Conservation (phyloP, 1,140 invertebrate genomes). For the Drosophila pruinosa region DNA sequence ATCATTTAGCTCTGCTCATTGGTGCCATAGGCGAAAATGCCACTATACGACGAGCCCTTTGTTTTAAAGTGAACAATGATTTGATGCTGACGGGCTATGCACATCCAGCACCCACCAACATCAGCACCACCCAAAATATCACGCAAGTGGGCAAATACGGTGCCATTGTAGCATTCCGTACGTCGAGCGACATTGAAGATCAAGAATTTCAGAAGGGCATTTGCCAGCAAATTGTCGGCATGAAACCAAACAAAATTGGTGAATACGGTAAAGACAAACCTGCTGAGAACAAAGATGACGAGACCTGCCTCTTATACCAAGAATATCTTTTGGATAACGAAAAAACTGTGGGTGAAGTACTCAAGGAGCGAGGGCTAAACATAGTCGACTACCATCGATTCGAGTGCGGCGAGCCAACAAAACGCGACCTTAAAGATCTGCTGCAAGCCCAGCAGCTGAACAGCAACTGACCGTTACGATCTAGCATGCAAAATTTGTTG, state of each 20-base stretch:
- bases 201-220: slow-evolving; percentile 87
- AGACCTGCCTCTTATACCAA: slow-evolving; percentile 91
- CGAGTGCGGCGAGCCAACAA: slow-evolving; percentile 89
- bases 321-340: slow-evolving; percentile 93
- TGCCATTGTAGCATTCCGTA: slow-evolving; percentile 88
- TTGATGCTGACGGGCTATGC: slow-evolving; percentile 87
- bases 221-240: slow-evolving; percentile 96
- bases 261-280: slow-evolving; percentile 86
- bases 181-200: slow-evolving; percentile 82
- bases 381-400: slow-evolving; percentile 93
- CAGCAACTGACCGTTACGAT: slow-evolving; percentile 54
- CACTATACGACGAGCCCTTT: slow-evolving; percentile 89
- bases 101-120: slow-evolving; percentile 86
- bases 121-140: slow-evolving; percentile 78
- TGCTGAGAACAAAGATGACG: slow-evolving; percentile 86
- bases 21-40: slow-evolving; percentile 96
- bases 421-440: slow-evolving; percentile 55
- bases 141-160: slow-evolving; percentile 91
- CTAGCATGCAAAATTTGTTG: slow-evolving; percentile 50
- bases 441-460: slow-evolving; percentile 54
- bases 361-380: slow-evolving; percentile 87
- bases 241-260: slow-evolving; percentile 93
- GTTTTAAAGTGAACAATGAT: slow-evolving; percentile 87
- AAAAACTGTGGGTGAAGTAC: slow-evolving; percentile 88
- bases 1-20: slow-evolving; percentile 92